These are phyloP conservation scores for Asbolus verrucosus DNA, from an alignment of 1,140 invertebrate genomes.

Conservation along the genomic window DNA sequence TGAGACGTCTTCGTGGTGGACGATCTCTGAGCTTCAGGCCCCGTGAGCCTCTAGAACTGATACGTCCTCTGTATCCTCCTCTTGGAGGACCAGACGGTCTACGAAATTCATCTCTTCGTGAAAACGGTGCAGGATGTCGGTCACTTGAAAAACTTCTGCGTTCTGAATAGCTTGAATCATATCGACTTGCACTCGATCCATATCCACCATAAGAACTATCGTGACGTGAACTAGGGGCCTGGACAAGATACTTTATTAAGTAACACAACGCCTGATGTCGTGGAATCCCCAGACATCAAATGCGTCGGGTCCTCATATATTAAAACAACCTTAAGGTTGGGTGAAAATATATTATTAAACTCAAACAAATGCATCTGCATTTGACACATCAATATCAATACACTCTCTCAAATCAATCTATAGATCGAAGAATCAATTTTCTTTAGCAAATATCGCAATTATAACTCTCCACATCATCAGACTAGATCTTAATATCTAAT, in stretches of 20 bases:
- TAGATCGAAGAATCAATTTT: conserved; percentile 21
- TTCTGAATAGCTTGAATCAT: conserved; percentile 57
- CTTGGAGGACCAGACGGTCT: conserved; percentile 58
- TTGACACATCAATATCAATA: conserved; percentile 12
- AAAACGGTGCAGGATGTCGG: conserved; percentile 52
- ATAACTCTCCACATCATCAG: conserved; percentile 27
- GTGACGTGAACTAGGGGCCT: conserved; percentile 62
- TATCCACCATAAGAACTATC: conserved; percentile 59
- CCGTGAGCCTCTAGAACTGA: conserved; percentile 57
- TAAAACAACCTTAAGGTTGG: neutral
- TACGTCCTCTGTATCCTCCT: conserved; percentile 60
- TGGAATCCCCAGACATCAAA: conserved; percentile 35
- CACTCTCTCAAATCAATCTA: conserved; percentile 17
- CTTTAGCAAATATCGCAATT: neutral
- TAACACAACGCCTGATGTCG: conserved; percentile 28
- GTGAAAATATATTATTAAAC: conserved; percentile 19
- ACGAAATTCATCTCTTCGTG: conserved; percentile 61
- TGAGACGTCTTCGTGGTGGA: conserved; percentile 56
- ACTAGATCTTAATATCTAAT: conserved; percentile 6
- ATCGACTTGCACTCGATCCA: conserved; percentile 52
- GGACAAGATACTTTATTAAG: conserved; percentile 46
- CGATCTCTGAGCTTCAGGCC: conserved; percentile 55
- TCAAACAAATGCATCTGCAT: conserved; percentile 17
- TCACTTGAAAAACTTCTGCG: conserved; percentile 61
- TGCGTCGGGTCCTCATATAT: conserved; percentile 23